Base-by-base conservation (phyloP, 2,113 vertebrate genomes). In the Misgurnus mizolepis region DNA sequence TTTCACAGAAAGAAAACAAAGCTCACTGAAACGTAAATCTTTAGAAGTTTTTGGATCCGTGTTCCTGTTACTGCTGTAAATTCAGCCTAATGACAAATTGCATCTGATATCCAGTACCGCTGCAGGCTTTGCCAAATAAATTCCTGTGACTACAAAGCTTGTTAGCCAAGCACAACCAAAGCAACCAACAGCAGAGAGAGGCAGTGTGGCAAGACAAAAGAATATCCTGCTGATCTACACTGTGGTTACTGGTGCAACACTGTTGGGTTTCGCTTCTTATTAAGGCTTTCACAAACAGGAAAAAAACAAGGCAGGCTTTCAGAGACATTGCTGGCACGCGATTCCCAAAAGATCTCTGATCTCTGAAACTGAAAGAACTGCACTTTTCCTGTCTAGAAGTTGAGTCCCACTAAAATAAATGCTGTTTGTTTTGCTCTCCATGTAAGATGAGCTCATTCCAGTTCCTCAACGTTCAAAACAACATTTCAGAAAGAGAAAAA, bases 171-270 rank as follows among this genome's bases (percentile, higher is more conserved):
- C 66, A 10, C 61, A 81, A 50, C 75, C 73, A 7, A 47, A 10
- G 45, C 5, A 47, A 78, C 65, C 81, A 62, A 84, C 79, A 85
- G 72, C 84, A 64, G 83, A 82, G 45, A 82, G 27, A 34, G 3
- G 27, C 27, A 34, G 27, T 34, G 27, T 34, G 27, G 27, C 27
- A 55, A 85, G 81, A 75, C 18, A 67, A 68, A 56, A 69, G 70
- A 45, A 40, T 68, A 76, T 82, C 78, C 45, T 56, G 41, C 78
- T 78, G 76, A 88, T 86, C 79, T 82, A 79, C 67, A 83, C 73
- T 86, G 49, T 69, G 45, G 75, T 86, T 85, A 86, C 83, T 85
- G 85, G 82, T 87, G 81, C 80, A 67, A 55, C 11, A n/a, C 79
- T 83, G 85, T 88, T 72, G 86, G 69, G 78, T 62, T 50, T 12